A percentile compares a stretch with the other conserved stretches of the same genome.
These are phyloP conservation scores for Pseudopleuronectes americanus DNA, from an alignment of 2,797 vertebrate species.

Conservation along the genomic window DNA sequence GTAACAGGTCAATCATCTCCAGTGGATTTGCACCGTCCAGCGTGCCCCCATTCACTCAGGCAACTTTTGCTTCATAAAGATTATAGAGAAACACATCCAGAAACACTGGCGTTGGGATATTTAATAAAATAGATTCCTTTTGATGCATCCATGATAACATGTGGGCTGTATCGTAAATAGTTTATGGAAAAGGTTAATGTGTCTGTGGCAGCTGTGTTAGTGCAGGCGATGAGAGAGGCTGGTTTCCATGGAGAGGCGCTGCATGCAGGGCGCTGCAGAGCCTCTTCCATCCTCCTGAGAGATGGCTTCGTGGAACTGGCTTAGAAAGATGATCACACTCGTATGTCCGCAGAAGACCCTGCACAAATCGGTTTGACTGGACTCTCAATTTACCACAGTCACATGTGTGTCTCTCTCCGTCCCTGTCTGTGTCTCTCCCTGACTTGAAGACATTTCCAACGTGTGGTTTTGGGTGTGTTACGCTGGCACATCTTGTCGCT, in stretches of 20 bases:
- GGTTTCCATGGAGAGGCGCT: conserved; percentile 85
- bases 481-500: conserved; percentile 59
- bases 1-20: conserved; percentile 61
- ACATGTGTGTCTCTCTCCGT: conserved; percentile 1
- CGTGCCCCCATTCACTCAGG: conserved; percentile 8
- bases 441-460: conserved; percentile 51
- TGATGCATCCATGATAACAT: background rate
- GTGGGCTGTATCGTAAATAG: background rate
- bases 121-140: background rate
- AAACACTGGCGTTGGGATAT: background rate
- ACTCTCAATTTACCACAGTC: conserved; percentile 31
- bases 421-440: conserved; percentile 18
- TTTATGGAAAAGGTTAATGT: conserved; percentile 18
- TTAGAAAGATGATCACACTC: conserved; percentile 39
- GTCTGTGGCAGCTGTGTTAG: conserved; percentile 35
- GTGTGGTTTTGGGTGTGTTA: conserved; percentile 73
- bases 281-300: conserved; percentile 79
- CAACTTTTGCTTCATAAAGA: too few species aligned
- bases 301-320: conserved; percentile 57
- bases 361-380: conserved; percentile 21
- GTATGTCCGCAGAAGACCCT: conserved; percentile 36
- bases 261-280: conserved; percentile 74
- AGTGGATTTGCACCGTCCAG: conserved; percentile 38
- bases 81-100: background rate
- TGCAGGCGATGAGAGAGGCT: conserved; percentile 57